These are phyloP conservation scores for Antitype chi DNA, from an alignment of 2,888 invertebrate genomes.

Conservation along the genomic window DNA sequence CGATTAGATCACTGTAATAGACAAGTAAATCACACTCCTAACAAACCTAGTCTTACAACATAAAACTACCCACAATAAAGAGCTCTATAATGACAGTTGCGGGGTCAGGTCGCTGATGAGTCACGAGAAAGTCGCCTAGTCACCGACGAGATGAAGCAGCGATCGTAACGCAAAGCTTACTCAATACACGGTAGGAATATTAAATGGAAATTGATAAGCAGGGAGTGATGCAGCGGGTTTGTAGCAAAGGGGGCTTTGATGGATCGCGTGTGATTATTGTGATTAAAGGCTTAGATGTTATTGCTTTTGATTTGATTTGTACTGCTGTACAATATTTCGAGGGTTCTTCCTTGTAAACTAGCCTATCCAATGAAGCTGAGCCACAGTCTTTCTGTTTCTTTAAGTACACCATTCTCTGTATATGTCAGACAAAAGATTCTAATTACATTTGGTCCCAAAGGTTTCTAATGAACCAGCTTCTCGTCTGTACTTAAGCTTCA, in stretches of 20 bases:
- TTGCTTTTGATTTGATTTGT: conserved; percentile 21
- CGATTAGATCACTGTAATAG: conserved; percentile 11
- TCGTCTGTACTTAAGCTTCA: not conserved
- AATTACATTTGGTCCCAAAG: not conserved
- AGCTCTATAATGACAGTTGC: conserved; percentile 39
- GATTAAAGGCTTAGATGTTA: conserved; percentile 36
- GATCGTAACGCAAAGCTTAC: conserved; percentile 49
- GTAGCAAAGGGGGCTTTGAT: conserved; percentile 34
- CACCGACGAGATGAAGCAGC: conserved; percentile 50
- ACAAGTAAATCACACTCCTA: conserved; percentile 11
- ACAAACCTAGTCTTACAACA: conserved; percentile 19
- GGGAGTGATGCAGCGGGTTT: conserved; percentile 49
- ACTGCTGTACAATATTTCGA: not conserved
- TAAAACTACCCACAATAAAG: conserved; percentile 33
- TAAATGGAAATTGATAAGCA: conserved; percentile 59
- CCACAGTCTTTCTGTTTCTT: not conserved
- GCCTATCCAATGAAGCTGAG: too few relatives aligned
- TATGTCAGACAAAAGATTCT: not conserved
- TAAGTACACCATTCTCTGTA: not conserved
- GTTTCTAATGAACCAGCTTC: not conserved
- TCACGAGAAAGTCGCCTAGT: conserved; percentile 63
- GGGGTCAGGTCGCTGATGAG: conserved; percentile 60
- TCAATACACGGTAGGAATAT: conserved; percentile 30
- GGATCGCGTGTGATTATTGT: conserved; percentile 17
- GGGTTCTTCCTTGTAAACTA: not conserved